phyloP scores from a whole-genome alignment of 2,797 vertebrate species.

The Crenichthys baileyi region DNA sequence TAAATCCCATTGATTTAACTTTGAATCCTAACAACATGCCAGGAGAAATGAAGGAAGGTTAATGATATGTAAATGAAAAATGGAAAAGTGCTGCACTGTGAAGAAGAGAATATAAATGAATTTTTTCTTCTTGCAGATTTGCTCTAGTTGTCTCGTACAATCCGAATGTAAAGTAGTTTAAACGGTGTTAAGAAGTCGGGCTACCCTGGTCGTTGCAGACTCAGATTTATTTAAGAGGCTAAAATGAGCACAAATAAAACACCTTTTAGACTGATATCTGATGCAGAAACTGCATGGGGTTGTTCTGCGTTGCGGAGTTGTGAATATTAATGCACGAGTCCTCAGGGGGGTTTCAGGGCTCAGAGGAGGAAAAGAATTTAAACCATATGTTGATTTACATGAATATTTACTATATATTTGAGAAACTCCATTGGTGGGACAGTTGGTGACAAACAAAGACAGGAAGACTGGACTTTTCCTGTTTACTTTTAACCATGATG shows the following conservation, averaged over 20 bases:
- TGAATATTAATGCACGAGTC: constrained; percentile 56
- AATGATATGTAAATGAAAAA: constrained; percentile 80
- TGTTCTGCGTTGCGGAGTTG: constrained; percentile 45
- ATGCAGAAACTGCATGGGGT: constrained; percentile 42
- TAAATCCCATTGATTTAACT: constrained; percentile 65
- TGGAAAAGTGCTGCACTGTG: constrained; percentile 68
- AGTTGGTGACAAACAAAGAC: not conserved
- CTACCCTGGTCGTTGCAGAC: constrained; percentile 61
- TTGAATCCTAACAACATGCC: constrained; percentile 59
- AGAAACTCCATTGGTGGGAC: constrained; percentile 25
- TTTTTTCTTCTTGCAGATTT: constrained; percentile 37
- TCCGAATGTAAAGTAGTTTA: constrained; percentile 42
- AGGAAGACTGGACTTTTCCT: not conserved
- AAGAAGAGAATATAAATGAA: constrained; percentile 67
- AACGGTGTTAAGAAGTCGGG: constrained; percentile 53
- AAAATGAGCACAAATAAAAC: constrained; percentile 59
- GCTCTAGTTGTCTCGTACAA: constrained; percentile 51
- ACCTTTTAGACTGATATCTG: constrained; percentile 49
- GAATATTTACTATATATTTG: constrained; percentile 41
- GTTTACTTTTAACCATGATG: not conserved
- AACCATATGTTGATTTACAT: constrained; percentile 57
- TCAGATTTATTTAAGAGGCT: constrained; percentile 59
- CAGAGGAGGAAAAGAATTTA: constrained; percentile 56
- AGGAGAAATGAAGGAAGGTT: constrained; percentile 73
- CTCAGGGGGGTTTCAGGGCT: constrained; percentile 49